phyloP scores from a whole-genome alignment of 2,888 invertebrate species.

The Geotrupes spiniger region DNA sequence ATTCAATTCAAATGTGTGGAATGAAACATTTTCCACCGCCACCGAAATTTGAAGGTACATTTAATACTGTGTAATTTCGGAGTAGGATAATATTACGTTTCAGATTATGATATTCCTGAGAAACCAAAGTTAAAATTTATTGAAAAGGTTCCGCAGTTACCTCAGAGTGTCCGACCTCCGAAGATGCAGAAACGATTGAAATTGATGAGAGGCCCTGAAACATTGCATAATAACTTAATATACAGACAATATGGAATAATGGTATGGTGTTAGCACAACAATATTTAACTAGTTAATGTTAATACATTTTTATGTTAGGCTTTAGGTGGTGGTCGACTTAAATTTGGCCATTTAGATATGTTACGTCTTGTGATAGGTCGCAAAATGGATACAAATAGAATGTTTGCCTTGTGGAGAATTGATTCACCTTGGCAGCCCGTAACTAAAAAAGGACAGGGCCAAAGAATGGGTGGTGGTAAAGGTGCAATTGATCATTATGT shows the following conservation, averaged over 20 bases:
- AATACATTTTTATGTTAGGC: too few relatives aligned
- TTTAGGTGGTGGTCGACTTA: constrained; percentile 76
- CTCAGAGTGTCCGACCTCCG: constrained; percentile 65
- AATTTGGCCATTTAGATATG: constrained; percentile 84
- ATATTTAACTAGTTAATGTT: too few relatives aligned
- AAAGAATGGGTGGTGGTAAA: constrained; percentile 96
- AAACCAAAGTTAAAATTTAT: constrained; percentile 65
- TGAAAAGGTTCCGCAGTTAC: constrained; percentile 71
- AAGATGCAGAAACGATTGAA: constrained; percentile 82
- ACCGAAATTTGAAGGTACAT: constrained; percentile 62
- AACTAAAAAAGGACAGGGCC: constrained; percentile 85
- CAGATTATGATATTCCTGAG: constrained; percentile 73
- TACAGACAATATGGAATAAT: constrained; percentile 93
- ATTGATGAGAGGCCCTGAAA: constrained; percentile 91
- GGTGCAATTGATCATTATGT: constrained; percentile 92
- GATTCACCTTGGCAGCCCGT: constrained; percentile 96
- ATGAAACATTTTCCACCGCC: constrained; percentile 70
- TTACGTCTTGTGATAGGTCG: constrained; percentile 74
- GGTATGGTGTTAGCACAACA: constrained; percentile 58
- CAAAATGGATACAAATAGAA: constrained; percentile 72
- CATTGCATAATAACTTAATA: constrained; percentile 76
- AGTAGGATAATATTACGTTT: too few relatives aligned
- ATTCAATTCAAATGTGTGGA: constrained; percentile 48
- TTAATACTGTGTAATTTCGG: constrained; percentile 1
- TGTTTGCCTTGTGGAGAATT: constrained; percentile 94